Percentiles rank a stretch among this genome's conserved stretches.
Evolutionary conservation across 2,888 invertebrate species (phyloP).

Genomic region (Podabrus alpinus): DNA sequence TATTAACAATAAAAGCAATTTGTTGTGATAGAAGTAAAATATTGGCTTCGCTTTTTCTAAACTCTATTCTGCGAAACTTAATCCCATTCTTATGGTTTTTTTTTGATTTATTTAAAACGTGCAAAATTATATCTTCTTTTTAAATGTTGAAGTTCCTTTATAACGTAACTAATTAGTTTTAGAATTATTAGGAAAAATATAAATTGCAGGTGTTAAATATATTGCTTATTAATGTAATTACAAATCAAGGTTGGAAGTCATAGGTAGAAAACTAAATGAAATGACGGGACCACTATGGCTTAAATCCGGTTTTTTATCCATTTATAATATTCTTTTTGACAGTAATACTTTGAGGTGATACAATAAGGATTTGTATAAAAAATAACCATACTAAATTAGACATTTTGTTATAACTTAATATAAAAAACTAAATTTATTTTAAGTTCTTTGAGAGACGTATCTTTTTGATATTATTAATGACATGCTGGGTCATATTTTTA

Average conservation of each 20-base stretch:
- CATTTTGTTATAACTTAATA: slow-evolving; percentile 6
- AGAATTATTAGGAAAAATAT: slow-evolving; percentile 8
- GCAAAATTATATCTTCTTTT: neutral
- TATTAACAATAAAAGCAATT: neutral
- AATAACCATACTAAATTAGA: slow-evolving; percentile 1
- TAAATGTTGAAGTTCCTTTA: neutral
- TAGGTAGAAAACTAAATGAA: neutral
- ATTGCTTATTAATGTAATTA: neutral
- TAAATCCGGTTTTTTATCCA: neutral
- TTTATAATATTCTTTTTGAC: slow-evolving; percentile 6
- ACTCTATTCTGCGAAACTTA: neutral
- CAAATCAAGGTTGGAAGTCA: slow-evolving; percentile 9
- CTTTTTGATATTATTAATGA: neutral
- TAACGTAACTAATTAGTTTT: slow-evolving; percentile 2
- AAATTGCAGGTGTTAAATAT: slow-evolving; percentile 14
- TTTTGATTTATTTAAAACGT: neutral
- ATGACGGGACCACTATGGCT: neutral
- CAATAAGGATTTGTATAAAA: slow-evolving; percentile 5
- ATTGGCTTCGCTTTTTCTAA: neutral
- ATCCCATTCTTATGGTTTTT: neutral
- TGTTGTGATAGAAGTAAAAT: neutral
- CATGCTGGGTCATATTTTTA: neutral
- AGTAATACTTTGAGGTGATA: slow-evolving; percentile 7
- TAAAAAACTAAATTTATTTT: slow-evolving; percentile 5
- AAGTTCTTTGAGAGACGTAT: neutral